Evolutionary conservation across 1,140 invertebrate species (phyloP).

Genomic region (Panagrolaimus sp.): DNA sequence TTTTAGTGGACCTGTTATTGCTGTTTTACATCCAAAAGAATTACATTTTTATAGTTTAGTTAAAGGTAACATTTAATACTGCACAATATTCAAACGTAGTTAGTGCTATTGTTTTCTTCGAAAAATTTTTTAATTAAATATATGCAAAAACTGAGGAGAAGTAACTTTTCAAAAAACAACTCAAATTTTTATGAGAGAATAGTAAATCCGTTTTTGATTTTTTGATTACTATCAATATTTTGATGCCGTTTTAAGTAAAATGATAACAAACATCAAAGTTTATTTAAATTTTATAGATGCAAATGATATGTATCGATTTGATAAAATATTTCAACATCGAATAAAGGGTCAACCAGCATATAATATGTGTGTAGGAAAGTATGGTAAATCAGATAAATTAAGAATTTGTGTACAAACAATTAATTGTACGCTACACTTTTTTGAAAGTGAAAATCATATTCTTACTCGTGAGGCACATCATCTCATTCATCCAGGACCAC

Average conservation of each 20-base stretch:
- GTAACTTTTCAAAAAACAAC: too few species aligned
- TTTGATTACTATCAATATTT: too few species aligned
- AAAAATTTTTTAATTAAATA: too few species aligned
- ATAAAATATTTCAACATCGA: slow-evolving; percentile 44
- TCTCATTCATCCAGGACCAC: slow-evolving; percentile 38
- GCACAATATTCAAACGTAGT: too few species aligned
- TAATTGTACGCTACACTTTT: slow-evolving; percentile 31
- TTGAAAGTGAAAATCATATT: slow-evolving; percentile 40
- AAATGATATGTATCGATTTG: slow-evolving; percentile 33
- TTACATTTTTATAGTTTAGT: slow-evolving; percentile 19
- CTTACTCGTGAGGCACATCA: slow-evolving; percentile 25
- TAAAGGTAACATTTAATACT: too few species aligned
- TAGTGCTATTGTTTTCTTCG: too few species aligned
- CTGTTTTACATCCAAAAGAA: slow-evolving; percentile 21
- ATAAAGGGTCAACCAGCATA: slow-evolving; percentile 31
- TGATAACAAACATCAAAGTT: too few species aligned
- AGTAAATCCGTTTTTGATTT: too few species aligned
- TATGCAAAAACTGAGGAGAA: too few species aligned
- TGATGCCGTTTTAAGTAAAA: too few species aligned
- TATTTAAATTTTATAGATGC: slow-evolving; percentile 23
- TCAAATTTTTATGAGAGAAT: too few species aligned
- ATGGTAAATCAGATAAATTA: slow-evolving; percentile 15
- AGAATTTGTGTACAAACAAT: slow-evolving; percentile 44
- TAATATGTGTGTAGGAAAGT: slow-evolving; percentile 39
- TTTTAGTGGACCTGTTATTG: slow-evolving; percentile 20